Conservation (phyloP, 2,113 vertebrate species). For the Ahaetulla prasina region DNA sequence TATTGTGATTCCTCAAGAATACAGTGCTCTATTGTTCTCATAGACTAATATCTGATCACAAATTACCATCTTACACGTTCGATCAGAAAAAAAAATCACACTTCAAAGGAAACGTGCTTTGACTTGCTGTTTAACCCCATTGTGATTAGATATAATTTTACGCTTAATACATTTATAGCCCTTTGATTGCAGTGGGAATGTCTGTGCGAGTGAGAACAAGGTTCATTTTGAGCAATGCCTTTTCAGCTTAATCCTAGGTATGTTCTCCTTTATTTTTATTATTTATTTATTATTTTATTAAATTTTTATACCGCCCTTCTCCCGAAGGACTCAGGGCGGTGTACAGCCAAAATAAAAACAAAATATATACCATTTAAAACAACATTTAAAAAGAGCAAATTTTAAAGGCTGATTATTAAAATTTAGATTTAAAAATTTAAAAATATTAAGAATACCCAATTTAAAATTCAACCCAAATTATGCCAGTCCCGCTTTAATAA, state of each 20-base stretch:
- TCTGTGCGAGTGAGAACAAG: not conserved
- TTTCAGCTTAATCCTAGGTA: not conserved
- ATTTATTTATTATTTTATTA: no score
- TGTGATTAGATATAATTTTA: not conserved
- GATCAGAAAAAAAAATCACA: not conserved
- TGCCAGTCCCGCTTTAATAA: no score
- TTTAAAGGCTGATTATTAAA: no score
- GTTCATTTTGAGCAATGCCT: not conserved
- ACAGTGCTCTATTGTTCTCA: not conserved
- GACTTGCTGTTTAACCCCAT: not conserved
- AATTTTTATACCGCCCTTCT: no score
- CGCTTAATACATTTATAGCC: not conserved
- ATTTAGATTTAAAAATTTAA: no score
- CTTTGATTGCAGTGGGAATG: not conserved
- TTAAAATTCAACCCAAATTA: no score
- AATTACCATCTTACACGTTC: not conserved
- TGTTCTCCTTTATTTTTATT: not conserved
- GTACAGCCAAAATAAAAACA: no score
- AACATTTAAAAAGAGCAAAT: no score
- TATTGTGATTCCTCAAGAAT: not conserved
- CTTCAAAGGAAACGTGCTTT: not conserved
- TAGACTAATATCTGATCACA: not conserved
- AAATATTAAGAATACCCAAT: no score
- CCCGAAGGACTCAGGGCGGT: no score
- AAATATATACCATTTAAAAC: no score